phyloP scores from a whole-genome alignment of 2,888 invertebrate species.

The Drosophila kanekoi region DNA sequence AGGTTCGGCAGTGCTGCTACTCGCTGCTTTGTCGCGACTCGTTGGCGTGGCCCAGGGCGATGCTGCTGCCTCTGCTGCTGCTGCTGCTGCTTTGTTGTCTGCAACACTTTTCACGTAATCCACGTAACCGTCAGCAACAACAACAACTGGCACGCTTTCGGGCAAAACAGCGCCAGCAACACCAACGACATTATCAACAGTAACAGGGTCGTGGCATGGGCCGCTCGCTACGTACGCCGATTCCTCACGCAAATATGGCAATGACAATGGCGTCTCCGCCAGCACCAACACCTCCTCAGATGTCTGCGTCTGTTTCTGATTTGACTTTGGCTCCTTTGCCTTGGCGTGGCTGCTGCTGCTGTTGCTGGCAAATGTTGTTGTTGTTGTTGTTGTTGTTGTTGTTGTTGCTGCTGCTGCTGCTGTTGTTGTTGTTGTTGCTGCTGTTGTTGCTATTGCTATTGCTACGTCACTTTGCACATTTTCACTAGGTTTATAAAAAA shows the following conservation, averaged over 20 bases:
- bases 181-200: conserved; percentile 43
- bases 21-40: conserved; percentile 27
- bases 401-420: conserved; percentile 13
- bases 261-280: conserved; percentile 71
- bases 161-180: conserved; percentile 49
- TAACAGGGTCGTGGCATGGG: conserved; percentile 21
- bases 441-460: conserved; percentile 22
- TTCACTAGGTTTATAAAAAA: conserved; percentile 66
- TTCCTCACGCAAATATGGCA: conserved; percentile 57
- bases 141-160: conserved; percentile 49
- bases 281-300: neutral
- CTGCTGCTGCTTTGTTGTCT: conserved; percentile 38
- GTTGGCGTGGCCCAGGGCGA: neutral
- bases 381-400: conserved; percentile 40
- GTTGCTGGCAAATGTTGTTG: conserved; percentile 28
- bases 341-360: conserved; percentile 1
- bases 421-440: too few species aligned
- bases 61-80: conserved; percentile 1
- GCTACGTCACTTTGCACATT: conserved; percentile 66
- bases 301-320: conserved; percentile 31
- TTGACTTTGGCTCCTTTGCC: conserved; percentile 18
- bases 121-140: conserved; percentile 71
- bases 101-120: conserved; percentile 61
- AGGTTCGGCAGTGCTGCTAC: conserved; percentile 1
- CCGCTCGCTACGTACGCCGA: neutral